A percentile compares a stretch with the other conserved stretches of the same genome.
phyloP scores from a whole-genome alignment of 2,888 invertebrate genomes.

The Melitaea athalia region DNA sequence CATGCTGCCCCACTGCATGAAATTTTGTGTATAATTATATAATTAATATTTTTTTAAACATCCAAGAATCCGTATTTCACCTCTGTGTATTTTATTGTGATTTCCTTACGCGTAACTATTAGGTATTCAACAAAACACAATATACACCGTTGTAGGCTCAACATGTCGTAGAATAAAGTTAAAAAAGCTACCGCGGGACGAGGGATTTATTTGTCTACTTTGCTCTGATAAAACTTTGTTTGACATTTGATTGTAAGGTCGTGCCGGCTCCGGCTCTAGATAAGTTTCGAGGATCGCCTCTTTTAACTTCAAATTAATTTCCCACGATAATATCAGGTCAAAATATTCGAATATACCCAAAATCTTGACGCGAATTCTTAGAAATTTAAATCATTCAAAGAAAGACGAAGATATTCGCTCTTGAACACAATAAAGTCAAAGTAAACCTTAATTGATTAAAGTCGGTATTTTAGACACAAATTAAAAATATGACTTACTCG shows the following conservation, averaged over 20 bases:
- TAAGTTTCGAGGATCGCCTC: constrained; percentile 56
- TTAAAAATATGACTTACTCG: background rate
- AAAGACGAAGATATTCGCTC: background rate
- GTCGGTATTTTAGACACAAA: background rate
- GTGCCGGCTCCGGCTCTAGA: constrained; percentile 59
- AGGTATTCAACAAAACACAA: constrained; percentile 34
- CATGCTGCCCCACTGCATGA: too few relatives aligned
- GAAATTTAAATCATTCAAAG: background rate
- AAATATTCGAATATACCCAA: constrained; percentile 18
- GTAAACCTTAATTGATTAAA: background rate
- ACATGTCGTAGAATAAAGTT: constrained; percentile 64
- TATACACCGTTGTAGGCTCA: constrained; percentile 38
- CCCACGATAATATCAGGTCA: constrained; percentile 37
- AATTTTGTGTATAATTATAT: background rate
- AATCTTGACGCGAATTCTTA: background rate
- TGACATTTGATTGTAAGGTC: constrained; percentile 78
- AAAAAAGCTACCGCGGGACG: constrained; percentile 68
- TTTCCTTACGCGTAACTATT: background rate
- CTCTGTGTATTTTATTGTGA: background rate
- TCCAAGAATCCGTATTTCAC: background rate
- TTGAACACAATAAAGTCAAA: background rate
- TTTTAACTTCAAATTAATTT: constrained; percentile 64
- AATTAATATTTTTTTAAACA: background rate
- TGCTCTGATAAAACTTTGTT: constrained; percentile 77
- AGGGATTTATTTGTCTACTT: constrained; percentile 80